Evolutionary conservation across 2,113 vertebrate species (phyloP).

Genomic region (Gavialis gangeticus): DNA sequence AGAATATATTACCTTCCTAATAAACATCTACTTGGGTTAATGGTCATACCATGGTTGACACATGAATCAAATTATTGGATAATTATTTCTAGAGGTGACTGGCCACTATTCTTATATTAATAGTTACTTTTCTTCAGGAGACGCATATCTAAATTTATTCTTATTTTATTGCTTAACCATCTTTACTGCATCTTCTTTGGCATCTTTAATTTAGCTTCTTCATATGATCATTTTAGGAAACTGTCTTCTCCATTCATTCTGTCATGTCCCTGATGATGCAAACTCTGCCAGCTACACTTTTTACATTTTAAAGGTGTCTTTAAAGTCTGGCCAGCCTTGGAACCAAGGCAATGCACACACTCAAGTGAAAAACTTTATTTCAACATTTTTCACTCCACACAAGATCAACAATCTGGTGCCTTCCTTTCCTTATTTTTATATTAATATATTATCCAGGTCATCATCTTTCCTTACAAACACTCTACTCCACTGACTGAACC

Average conservation of each 20-base stretch:
- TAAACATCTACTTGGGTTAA: background rate
- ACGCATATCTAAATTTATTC: background rate
- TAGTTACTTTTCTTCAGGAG: background rate
- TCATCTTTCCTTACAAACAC: too few species aligned
- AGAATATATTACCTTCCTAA: background rate
- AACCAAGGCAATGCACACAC: background rate
- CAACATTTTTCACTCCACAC: too few species aligned
- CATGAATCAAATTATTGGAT: background rate
- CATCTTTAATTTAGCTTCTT: background rate
- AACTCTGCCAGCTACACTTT: background rate
- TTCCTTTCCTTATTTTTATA: too few species aligned
- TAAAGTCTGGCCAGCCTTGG: background rate
- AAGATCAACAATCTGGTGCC: too few species aligned
- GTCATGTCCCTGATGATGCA: background rate
- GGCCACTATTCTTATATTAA: background rate
- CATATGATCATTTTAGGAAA: rapidly evolving
- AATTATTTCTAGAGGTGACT: background rate
- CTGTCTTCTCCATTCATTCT: background rate
- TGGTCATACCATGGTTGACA: background rate
- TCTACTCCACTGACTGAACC: too few species aligned
- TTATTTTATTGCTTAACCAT: background rate
- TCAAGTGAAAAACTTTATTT: background rate
- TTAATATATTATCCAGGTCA: too few species aligned
- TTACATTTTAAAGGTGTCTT: background rate
- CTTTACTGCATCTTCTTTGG: background rate